Conservation (phyloP, 2,113 vertebrate genomes). For the Pontoporia blainvillei region DNA sequence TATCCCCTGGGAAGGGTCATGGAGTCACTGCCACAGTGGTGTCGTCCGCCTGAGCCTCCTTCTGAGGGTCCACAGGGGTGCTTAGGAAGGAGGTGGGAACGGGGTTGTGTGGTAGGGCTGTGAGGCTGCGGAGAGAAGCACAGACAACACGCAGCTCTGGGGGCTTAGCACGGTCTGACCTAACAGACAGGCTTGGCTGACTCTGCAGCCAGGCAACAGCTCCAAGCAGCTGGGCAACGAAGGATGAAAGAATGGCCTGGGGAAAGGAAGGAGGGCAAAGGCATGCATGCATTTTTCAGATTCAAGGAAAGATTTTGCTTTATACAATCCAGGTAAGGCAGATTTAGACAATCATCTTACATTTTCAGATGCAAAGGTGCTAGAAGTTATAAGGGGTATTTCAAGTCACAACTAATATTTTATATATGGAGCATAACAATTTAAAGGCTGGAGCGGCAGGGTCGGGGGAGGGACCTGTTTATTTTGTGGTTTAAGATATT, state of each 20-base stretch:
- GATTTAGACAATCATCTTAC: background rate
- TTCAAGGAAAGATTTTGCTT: background rate
- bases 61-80: background rate
- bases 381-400: background rate
- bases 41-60: background rate
- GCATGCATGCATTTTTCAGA: background rate
- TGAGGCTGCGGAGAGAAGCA: fast-evolving
- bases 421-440: background rate
- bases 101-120: too few relatives aligned
- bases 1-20: background rate
- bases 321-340: background rate
- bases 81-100: background rate
- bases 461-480: background rate
- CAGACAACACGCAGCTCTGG: background rate
- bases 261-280: background rate
- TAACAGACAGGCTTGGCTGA: background rate
- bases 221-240: background rate
- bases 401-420: background rate
- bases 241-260: background rate
- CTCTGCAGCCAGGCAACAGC: background rate
- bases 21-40: background rate
- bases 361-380: background rate
- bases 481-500: background rate
- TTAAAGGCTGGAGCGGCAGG: background rate
- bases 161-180: background rate